Evolutionary conservation across 2,113 vertebrate genomes (phyloP), one percentile per base, ranked within the genome.

Genomic region (Parus major): DNA sequence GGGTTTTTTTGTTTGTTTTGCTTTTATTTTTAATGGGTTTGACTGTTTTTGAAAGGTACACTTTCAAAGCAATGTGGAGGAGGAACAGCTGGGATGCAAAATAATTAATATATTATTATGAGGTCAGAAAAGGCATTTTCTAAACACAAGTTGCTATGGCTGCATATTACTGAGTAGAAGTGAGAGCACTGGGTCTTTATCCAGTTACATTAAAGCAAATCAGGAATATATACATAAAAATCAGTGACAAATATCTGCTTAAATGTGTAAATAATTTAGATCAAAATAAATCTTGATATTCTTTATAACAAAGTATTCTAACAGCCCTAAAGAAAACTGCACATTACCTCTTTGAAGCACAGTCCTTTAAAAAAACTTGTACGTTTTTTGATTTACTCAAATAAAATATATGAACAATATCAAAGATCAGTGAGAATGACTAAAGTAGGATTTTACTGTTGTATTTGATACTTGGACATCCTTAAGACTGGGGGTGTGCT

Each of bases 11-110:
- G 7, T 60, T 68, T 36, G 21, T 21, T 49, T 29, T 29, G 5
- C 11, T 57, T 20, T 63, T 35, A 1, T 28, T 39, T 31, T 59
- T 5, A 77, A 56, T 53, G 68, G 19, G 5, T 82, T 93, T 92
- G 24, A 27, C n/a, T 69, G 33, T 59, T 41, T 86, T 90, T 91
- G 55, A 96, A 95, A 59, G 50, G 41, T 85, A 35, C 18, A 11
- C n/a, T 88, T 95, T 95, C 53, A 93, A 95, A 91, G 78, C 66
- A 87, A 7, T 55, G n/a, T 77, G 66, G 46, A 82, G 81, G 61
- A 90, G 77, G 46, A 96, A 69, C 79, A 91, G 60, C 69, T 90
- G 87, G 50, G 82, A 79, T 85, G 50, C 79, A 82, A 78, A 95
- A 88, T 82, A 90, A 91, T 95, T 88, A 68, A 24, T 88, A 19